Conservation (phyloP, 1,140 invertebrate species). For the Drosophila setifemur region DNA sequence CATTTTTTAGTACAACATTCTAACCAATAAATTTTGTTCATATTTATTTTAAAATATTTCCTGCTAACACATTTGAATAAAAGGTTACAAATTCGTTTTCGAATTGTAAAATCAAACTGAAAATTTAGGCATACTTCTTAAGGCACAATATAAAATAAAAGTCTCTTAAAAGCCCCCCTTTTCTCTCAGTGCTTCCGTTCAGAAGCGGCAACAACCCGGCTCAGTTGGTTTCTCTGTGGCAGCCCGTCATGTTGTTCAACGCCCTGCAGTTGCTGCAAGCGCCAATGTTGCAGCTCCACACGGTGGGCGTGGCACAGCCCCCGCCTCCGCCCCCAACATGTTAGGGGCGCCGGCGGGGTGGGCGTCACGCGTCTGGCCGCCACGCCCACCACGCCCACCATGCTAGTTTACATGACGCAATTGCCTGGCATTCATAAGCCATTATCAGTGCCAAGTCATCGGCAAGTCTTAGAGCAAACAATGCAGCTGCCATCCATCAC, state of each 20-base stretch:
- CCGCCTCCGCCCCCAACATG: constrained; percentile 16
- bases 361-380: constrained; percentile 53
- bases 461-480: constrained; percentile 72
- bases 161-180: background rate
- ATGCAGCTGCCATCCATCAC: constrained; percentile 63
- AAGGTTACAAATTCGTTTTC: too few species aligned
- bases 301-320: constrained; percentile 42
- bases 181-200: background rate
- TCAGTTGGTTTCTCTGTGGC: constrained; percentile 14
- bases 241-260: constrained; percentile 56
- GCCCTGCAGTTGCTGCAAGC: constrained; percentile 63
- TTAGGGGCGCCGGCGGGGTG: constrained; percentile 6
- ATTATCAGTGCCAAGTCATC: constrained; percentile 75
- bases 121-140: too few species aligned
- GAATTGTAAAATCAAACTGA: too few species aligned
- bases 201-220: background rate
- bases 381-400: constrained; percentile 42
- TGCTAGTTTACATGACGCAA: constrained; percentile 69
- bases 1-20: too few species aligned
- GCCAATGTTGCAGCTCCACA: constrained; percentile 51
- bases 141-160: too few species aligned
- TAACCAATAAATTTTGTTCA: too few species aligned
- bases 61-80: too few species aligned
- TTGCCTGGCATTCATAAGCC: constrained; percentile 73
- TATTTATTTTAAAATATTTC: too few species aligned